Evolutionary conservation across 1,140 invertebrate genomes (phyloP).

Genomic region (Xylocopa sonorina): DNA sequence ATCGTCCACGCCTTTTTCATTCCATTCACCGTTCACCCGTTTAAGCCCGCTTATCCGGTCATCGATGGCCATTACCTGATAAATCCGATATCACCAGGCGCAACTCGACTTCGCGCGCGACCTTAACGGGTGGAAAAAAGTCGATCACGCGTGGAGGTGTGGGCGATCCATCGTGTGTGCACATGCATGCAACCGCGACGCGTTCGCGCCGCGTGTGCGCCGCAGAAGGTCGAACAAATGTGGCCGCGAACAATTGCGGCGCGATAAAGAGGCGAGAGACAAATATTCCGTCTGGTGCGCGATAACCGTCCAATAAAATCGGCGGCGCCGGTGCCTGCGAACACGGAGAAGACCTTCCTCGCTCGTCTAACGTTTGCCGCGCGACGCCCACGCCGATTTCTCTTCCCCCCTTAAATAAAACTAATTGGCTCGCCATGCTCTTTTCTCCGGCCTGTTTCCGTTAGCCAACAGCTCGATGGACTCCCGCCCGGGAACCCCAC

Average conservation of each 20-base stretch:
- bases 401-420: constrained; percentile 49
- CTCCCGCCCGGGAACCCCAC: not conserved
- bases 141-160: not conserved
- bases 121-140: constrained; percentile 2
- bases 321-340: constrained; percentile 40
- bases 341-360: constrained; percentile 56
- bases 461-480: constrained; percentile 16
- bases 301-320: constrained; percentile 72
- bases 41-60: constrained; percentile 21
- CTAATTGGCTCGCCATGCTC: constrained; percentile 54
- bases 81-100: constrained; percentile 18
- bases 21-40: not conserved
- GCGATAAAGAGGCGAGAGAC: constrained; percentile 50
- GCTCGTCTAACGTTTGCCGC: constrained; percentile 30
- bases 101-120: not conserved
- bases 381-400: constrained; percentile 19
- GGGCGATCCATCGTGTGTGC: not conserved
- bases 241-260: constrained; percentile 13
- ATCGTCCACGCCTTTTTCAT: not conserved
- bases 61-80: constrained; percentile 37
- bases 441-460: constrained; percentile 18
- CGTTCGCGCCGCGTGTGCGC: not conserved
- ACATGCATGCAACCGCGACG: not conserved
- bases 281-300: constrained; percentile 58
- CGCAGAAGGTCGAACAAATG: constrained; percentile 26